Base-by-base conservation (phyloP, 1,140 invertebrate genomes). In the Vanessa atalanta region DNA sequence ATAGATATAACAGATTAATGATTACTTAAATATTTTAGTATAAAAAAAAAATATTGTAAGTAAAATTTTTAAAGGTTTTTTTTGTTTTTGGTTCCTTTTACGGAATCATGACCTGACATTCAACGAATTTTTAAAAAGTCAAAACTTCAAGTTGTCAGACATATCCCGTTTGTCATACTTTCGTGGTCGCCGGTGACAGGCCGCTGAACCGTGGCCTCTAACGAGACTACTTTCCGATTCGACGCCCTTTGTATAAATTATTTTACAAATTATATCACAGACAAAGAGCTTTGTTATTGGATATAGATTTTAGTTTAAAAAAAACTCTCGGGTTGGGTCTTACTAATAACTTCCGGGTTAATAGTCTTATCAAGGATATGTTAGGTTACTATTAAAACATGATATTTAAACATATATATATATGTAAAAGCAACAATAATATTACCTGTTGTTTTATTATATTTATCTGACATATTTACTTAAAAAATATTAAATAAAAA, bases 241-340 rank as follows among this genome's bases (percentile, higher is more conserved):
- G 80, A 79, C 78, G 79, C 83, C 83, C 84, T 88, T 87, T 84
- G 87, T 86, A 78, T 80, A 73, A 82, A 80, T 81, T 81, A 81
- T 78, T 69, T 78, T 73, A 72, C 78, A 71, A 83, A 80, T 81
- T 82, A 81, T 78, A 72, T 78, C 73, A 72, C 79, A 73, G 72
- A 80, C 81, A 85, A 81, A 83, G 71, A 76, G 65, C 68, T 70
- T 65, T 66, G 61, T 57, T 50, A 70, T 70, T 66, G 66, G 31
- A 57, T 70, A 11, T 20, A 47, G 37, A 11, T 47, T 14, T 47
- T n/a, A 64, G 3, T 47, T 7, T 47, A 23, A 57, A 47, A 64
- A 15, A 63, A 37, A 11, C 0, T 6, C 37, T 5, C 8, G 37
- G 37, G 37, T 43, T 43, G 37, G 2, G 7, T 43, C 8, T 14